A percentile compares a stretch with the other conserved stretches of the same genome.
Evolutionary conservation across 2,888 invertebrate genomes (phyloP).

Genomic region (Acanthopleura granulata): DNA sequence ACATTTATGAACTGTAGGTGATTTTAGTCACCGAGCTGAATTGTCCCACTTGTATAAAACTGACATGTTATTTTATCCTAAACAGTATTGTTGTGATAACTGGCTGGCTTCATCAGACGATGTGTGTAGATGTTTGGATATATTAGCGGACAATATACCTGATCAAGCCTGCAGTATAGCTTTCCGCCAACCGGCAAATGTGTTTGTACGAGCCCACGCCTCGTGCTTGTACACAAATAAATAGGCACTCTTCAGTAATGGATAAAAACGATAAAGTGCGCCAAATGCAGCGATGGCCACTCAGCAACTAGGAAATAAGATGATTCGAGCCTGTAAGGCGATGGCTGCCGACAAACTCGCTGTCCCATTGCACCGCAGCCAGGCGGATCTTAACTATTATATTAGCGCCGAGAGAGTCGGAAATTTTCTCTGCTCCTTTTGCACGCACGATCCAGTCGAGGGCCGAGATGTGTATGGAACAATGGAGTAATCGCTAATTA

Average conservation of each 20-base stretch:
- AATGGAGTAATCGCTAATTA: conserved; percentile 18
- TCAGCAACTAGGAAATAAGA: neutral
- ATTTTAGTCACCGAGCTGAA: no score
- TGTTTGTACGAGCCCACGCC: conserved; percentile 3
- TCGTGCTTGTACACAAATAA: neutral
- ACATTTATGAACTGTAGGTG: no score
- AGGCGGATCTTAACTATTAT: conserved; percentile 5
- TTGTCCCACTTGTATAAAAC: no score
- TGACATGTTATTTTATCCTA: no score
- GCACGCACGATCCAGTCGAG: conserved; percentile 15
- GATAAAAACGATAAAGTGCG: neutral
- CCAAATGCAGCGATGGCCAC: neutral
- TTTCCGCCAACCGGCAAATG: no score
- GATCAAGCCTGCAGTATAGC: no score
- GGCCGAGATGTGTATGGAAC: conserved; percentile 1
- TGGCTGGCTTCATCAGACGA: no score
- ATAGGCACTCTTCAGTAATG: conserved; percentile 1
- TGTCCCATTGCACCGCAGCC: neutral
- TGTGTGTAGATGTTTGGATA: no score
- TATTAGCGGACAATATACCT: no score
- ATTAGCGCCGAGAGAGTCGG: conserved; percentile 9
- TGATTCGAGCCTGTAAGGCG: neutral
- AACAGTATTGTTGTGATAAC: no score
- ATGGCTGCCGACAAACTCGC: neutral
- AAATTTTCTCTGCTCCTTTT: conserved; percentile 18